A percentile compares a stretch with the other conserved stretches of the same genome.
These are phyloP conservation scores for Tangachromis dhanisi DNA, from an alignment of 2,113 vertebrate species.

Conservation along the genomic window DNA sequence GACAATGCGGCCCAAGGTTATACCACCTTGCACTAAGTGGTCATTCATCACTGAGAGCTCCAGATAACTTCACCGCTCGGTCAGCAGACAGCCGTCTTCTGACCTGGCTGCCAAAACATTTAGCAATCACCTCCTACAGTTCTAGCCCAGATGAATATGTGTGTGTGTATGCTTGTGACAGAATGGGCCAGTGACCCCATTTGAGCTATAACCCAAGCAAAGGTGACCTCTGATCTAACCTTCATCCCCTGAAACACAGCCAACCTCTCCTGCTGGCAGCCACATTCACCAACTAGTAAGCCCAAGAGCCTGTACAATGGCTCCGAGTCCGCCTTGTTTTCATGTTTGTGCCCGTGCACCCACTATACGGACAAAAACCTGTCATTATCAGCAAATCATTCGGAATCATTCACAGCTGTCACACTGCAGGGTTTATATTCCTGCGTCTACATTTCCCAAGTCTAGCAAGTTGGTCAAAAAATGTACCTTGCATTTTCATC, in stretches of 20 bases:
- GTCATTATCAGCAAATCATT: background rate
- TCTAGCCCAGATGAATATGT: background rate
- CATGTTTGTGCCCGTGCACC: background rate
- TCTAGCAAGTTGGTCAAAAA: background rate
- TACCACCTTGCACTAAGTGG: slow-evolving; percentile 15
- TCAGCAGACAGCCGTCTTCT: background rate
- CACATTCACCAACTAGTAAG: background rate
- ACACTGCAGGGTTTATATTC: background rate
- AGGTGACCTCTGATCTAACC: slow-evolving; percentile 9
- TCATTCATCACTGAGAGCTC: slow-evolving; percentile 44
- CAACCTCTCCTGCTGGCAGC: background rate
- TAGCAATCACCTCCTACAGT: slow-evolving; percentile 18
- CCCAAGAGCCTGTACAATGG: background rate
- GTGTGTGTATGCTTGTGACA: background rate
- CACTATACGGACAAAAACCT: background rate
- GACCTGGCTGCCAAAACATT: slow-evolving; percentile 45
- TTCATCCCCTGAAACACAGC: background rate
- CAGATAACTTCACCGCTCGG: slow-evolving; percentile 29
- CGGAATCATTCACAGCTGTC: background rate
- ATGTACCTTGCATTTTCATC: background rate
- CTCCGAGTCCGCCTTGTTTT: background rate
- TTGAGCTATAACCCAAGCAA: background rate
- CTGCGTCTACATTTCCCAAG: background rate
- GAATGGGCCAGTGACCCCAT: background rate
- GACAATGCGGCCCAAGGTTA: background rate